phyloP scores from a whole-genome alignment of 2,113 vertebrate genomes.

The Epinephelus moara region DNA sequence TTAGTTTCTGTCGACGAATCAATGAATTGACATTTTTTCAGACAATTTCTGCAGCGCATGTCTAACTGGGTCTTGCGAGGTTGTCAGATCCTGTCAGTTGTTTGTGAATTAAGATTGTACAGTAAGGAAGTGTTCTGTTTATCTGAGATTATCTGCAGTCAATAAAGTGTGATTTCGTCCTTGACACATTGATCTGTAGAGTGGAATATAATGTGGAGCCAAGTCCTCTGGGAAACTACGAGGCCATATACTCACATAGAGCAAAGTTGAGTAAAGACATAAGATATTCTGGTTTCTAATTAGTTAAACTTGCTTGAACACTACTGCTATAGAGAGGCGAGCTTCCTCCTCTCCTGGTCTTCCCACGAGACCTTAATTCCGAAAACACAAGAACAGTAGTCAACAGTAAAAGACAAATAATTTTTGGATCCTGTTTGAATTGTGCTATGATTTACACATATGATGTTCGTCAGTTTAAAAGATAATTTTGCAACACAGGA shows the following conservation, averaged over 20 bases:
- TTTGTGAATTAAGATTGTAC: not conserved
- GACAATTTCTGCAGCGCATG: not conserved
- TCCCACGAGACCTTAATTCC: too few species aligned
- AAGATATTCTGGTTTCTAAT: not conserved
- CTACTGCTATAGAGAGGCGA: too few species aligned
- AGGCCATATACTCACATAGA: not conserved
- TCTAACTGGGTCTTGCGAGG: not conserved
- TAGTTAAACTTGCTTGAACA: not conserved
- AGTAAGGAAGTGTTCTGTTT: constrained; percentile 15
- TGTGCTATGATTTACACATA: too few species aligned
- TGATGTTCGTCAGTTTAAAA: too few species aligned
- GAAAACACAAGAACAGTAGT: too few species aligned
- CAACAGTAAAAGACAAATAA: too few species aligned
- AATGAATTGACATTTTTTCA: not conserved
- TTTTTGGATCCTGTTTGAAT: too few species aligned
- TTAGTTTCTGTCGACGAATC: not conserved
- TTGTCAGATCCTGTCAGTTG: constrained; percentile 5
- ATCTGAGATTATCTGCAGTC: constrained; percentile 11
- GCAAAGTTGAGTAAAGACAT: not conserved
- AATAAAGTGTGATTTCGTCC: constrained; percentile 32
- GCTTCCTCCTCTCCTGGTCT: too few species aligned
- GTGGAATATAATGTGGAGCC: not conserved
- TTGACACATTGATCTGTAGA: constrained; percentile 22
- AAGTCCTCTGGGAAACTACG: constrained; percentile 7
- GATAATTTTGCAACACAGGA: too few species aligned